These are phyloP conservation scores for Metridium senile DNA, from an alignment of 92 coral and sea anemone genomes.

Conservation along the genomic window DNA sequence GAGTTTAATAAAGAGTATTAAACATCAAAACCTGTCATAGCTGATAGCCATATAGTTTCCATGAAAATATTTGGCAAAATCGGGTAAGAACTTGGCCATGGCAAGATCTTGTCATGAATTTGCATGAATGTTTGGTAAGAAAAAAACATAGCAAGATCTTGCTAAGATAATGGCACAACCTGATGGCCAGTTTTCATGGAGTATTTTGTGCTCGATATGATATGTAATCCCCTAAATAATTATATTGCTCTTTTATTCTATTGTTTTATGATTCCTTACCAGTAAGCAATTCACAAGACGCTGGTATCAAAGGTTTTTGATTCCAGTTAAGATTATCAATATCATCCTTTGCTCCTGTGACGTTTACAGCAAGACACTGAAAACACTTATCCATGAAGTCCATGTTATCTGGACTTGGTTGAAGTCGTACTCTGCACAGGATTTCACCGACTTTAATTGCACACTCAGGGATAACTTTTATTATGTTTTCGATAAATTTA, in stretches of 20 bases:
- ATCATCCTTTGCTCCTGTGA: conserved; percentile 54
- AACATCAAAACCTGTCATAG: too few relatives aligned
- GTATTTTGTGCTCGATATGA: too few relatives aligned
- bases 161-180: too few relatives aligned
- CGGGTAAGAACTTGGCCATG: too few relatives aligned
- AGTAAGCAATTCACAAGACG: background rate
- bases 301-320: conserved; percentile 57
- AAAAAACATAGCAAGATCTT: too few relatives aligned
- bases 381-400: conserved; percentile 38
- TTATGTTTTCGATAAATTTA: conserved; percentile 5
- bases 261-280: background rate
- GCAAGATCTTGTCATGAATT: too few relatives aligned
- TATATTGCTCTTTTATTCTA: background rate
- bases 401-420: background rate
- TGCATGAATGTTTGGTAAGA: too few relatives aligned
- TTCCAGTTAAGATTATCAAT: conserved; percentile 47
- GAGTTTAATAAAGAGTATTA: too few relatives aligned
- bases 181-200: too few relatives aligned
- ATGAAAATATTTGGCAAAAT: too few relatives aligned
- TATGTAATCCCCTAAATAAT: too few relatives aligned
- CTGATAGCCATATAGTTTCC: too few relatives aligned
- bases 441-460: background rate
- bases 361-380: conserved; percentile 38
- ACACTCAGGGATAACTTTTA: conserved; percentile 16
- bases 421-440: background rate